phyloP scores from a whole-genome alignment of 2,888 invertebrate genomes.

The Lasius fuliginosus region DNA sequence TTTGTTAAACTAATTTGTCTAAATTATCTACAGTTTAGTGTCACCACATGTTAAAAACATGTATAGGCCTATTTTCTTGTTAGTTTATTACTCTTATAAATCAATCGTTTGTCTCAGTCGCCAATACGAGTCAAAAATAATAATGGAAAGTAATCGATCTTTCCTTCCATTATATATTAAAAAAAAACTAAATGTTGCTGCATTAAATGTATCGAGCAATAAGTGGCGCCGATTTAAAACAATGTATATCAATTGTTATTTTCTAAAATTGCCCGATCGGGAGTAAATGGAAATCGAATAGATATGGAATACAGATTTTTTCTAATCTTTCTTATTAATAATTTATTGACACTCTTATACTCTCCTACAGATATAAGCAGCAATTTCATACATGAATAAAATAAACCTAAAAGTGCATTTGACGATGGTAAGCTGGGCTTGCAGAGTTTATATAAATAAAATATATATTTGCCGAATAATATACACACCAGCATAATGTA shows the following conservation, averaged over 20 bases:
- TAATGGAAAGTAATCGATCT: constrained; percentile 48
- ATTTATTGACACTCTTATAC: constrained; percentile 73
- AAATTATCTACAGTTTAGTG: constrained; percentile 52
- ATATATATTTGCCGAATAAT: constrained; percentile 72
- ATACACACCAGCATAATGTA: constrained; percentile 68
- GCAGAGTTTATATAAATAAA: constrained; percentile 74
- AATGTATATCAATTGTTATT: constrained; percentile 66
- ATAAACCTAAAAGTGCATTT: constrained; percentile 72
- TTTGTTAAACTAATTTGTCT: constrained; percentile 41
- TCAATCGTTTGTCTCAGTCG: constrained; percentile 66
- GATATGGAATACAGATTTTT: constrained; percentile 68
- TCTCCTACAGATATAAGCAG: constrained; percentile 73
- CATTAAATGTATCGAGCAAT: constrained; percentile 65
- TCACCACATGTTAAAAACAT: constrained; percentile 46
- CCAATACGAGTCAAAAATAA: constrained; percentile 71
- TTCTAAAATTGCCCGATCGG: constrained; percentile 59
- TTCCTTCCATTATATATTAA: constrained; percentile 40
- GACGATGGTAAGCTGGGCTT: constrained; percentile 78
- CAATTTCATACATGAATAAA: constrained; percentile 70
- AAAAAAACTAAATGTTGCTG: constrained; percentile 55
- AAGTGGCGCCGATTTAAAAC: constrained; percentile 65
- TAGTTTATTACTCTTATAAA: constrained; percentile 75
- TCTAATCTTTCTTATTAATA: constrained; percentile 75
- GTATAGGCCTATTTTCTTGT: constrained; percentile 75
- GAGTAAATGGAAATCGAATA: constrained; percentile 62